Percentiles rank a stretch among this genome's conserved stretches.
phyloP scores from a whole-genome alignment of 2,113 vertebrate species.

The Apteryx mantelli region DNA sequence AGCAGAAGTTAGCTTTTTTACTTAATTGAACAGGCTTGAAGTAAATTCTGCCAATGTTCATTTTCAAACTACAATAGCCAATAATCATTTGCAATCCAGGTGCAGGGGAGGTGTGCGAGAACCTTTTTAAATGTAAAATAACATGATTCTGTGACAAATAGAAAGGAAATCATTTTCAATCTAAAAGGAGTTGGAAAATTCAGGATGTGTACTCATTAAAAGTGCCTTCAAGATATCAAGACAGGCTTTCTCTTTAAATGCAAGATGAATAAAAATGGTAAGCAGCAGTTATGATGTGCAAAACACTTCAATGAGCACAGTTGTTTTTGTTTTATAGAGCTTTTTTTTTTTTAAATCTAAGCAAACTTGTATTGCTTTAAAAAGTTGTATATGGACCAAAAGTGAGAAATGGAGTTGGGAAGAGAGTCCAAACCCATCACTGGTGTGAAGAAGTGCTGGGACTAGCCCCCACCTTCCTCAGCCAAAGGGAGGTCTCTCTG shows the following conservation, averaged over 20 bases:
- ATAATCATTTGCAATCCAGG: constrained; percentile 50
- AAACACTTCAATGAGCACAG: constrained; percentile 19
- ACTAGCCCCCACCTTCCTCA: neutral
- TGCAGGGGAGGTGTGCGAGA: constrained; percentile 17
- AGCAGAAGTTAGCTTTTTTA: constrained; percentile 18
- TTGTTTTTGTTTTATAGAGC: neutral
- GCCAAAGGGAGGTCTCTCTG: neutral
- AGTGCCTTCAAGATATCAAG: constrained; percentile 55
- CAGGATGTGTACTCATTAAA: constrained; percentile 60
- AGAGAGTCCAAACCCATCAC: neutral
- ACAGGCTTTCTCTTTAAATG: neutral
- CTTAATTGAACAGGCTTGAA: constrained; percentile 14
- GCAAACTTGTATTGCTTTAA: neutral
- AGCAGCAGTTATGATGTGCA: constrained; percentile 1
- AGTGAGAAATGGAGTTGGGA: neutral
- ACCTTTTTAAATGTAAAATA: constrained; percentile 69
- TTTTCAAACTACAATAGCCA: constrained; percentile 46
- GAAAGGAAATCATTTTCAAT: constrained; percentile 46
- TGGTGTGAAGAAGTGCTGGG: neutral
- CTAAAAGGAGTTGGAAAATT: constrained; percentile 57
- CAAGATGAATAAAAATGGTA: constrained; percentile 46
- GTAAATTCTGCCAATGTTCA: constrained; percentile 18
- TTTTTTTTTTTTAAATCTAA: neutral
- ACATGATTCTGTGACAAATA: constrained; percentile 47
- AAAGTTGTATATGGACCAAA: neutral